phyloP scores from a whole-genome alignment of 53 echinoderm and acorn worm species.

The Paracentrotus lividus region DNA sequence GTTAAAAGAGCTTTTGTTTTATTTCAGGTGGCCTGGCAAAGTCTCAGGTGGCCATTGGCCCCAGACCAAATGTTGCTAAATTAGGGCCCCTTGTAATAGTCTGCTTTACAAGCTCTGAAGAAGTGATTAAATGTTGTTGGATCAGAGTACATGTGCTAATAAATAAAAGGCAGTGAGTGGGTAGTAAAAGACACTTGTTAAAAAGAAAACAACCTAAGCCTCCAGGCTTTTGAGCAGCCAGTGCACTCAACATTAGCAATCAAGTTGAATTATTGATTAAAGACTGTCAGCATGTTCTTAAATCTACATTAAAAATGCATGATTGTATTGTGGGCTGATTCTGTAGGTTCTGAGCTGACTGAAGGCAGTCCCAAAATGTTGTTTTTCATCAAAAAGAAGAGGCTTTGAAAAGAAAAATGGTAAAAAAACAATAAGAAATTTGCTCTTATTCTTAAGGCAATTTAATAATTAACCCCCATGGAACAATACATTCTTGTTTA shows the following conservation, averaged over 20 bases:
- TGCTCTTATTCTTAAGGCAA: background rate
- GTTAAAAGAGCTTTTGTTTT: too few relatives aligned
- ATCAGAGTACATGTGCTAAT: too few relatives aligned
- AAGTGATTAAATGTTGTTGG: too few relatives aligned
- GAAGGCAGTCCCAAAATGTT: background rate
- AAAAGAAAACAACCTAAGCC: too few relatives aligned
- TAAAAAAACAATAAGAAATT: background rate
- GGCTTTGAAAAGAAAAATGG: background rate
- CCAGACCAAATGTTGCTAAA: too few relatives aligned
- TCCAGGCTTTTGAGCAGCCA: too few relatives aligned
- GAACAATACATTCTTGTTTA: background rate
- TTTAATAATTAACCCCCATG: background rate
- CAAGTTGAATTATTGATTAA: conserved; percentile 25
- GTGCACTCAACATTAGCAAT: background rate
- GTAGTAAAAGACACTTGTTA: too few relatives aligned
- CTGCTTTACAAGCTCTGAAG: too few relatives aligned
- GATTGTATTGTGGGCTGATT: background rate
- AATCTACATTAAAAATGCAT: conserved; percentile 21
- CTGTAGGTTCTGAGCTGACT: background rate
- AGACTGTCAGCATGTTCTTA: background rate
- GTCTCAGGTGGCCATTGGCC: too few relatives aligned
- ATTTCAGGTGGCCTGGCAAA: too few relatives aligned
- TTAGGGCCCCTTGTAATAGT: too few relatives aligned
- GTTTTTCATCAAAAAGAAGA: background rate
- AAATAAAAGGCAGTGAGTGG: too few relatives aligned